A percentile compares a stretch with the other conserved stretches of the same genome.
These are phyloP conservation scores for Allobates femoralis DNA, from an alignment of 2,797 vertebrate species.

Conservation along the genomic window DNA sequence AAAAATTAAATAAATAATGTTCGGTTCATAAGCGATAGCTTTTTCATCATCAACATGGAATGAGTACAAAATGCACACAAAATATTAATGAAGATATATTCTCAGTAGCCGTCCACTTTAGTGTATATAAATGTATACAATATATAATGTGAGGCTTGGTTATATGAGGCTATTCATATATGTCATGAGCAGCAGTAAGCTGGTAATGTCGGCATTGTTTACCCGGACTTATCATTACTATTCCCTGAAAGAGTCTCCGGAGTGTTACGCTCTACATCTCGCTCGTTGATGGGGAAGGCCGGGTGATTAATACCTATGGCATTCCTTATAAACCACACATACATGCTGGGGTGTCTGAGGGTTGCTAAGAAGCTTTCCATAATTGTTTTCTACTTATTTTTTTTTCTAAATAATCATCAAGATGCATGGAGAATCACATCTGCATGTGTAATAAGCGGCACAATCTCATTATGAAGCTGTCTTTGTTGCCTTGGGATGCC, in stretches of 20 bases:
- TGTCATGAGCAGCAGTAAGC: neutral
- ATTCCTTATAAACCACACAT: neutral
- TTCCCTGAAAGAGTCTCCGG: neutral
- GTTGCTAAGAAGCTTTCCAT: slow-evolving; percentile 12
- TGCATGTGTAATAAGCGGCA: slow-evolving; percentile 43
- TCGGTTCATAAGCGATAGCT: neutral
- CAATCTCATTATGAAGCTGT: slow-evolving; percentile 52
- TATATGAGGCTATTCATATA: neutral
- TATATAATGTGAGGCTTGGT: neutral
- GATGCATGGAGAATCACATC: slow-evolving; percentile 39
- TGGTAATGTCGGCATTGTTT: slow-evolving; percentile 8
- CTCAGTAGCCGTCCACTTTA: neutral
- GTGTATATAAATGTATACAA: neutral
- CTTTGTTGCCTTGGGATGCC: slow-evolving; percentile 43
- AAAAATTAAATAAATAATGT: neutral
- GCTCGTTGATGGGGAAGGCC: neutral
- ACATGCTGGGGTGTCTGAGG: slow-evolving; percentile 1
- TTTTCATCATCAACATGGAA: neutral
- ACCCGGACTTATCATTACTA: neutral
- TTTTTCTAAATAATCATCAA: slow-evolving; percentile 49
- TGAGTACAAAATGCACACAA: neutral
- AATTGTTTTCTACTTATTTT: neutral
- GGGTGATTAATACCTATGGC: slow-evolving; percentile 31
- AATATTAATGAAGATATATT: neutral
- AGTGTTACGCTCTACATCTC: neutral